phyloP scores from a whole-genome alignment of 2,888 invertebrate genomes.

The Orchestes rusci region DNA sequence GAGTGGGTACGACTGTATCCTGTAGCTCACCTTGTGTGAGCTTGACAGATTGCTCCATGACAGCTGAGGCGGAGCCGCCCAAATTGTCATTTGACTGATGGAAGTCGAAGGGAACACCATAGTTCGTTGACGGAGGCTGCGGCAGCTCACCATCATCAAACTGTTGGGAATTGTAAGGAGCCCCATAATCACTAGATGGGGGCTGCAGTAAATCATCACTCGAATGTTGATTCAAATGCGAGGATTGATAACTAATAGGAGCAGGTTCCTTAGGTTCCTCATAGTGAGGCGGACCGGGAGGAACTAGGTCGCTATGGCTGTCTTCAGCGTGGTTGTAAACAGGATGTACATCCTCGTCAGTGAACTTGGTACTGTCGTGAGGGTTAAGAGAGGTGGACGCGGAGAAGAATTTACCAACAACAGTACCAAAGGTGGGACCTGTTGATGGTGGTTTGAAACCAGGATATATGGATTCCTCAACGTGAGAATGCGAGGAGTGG shows the following conservation, averaged over 20 bases:
- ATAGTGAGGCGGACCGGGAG: constrained; percentile 10
- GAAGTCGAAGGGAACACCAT: constrained; percentile 27
- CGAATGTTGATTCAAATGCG: constrained; percentile 5
- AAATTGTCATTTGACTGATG: constrained; percentile 9
- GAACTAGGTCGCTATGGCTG: constrained; percentile 6
- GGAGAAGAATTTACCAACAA: constrained; percentile 34
- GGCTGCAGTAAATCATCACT: background rate
- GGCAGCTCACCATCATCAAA: constrained; percentile 1
- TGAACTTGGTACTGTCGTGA: constrained; percentile 31
- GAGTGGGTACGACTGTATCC: background rate
- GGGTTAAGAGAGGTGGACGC: constrained; percentile 35
- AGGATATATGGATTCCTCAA: constrained; percentile 28
- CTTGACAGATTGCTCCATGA: constrained; percentile 15
- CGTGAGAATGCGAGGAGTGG: constrained; percentile 16
- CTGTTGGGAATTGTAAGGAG: background rate
- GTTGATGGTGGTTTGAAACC: constrained; percentile 31
- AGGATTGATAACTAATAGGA: constrained; percentile 8
- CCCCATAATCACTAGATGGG: constrained; percentile 4
- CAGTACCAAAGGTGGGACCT: constrained; percentile 29
- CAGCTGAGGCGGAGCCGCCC: constrained; percentile 8
- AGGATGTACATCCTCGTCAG: constrained; percentile 21
- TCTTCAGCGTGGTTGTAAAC: background rate
- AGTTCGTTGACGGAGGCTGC: constrained; percentile 22
- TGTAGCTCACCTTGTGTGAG: constrained; percentile 18
- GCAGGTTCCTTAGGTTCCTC: constrained; percentile 15